These are phyloP conservation scores for Xerus inauris DNA, from an alignment of 2,113 vertebrate species.

Conservation along the genomic window DNA sequence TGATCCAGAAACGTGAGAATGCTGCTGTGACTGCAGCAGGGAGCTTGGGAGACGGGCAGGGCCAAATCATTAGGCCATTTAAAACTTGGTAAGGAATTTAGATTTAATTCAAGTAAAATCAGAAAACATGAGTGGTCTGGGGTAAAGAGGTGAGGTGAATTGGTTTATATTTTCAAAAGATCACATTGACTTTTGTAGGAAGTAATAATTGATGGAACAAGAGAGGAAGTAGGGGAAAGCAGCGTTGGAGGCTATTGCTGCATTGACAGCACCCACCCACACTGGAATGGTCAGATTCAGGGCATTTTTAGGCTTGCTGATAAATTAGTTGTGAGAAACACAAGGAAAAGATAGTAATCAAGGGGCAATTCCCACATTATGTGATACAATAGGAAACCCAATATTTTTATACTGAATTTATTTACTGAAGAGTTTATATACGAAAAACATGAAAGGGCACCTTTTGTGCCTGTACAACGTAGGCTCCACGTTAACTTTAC, in stretches of 20 bases:
- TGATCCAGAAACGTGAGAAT: no score
- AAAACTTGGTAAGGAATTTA: neutral
- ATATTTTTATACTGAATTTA: neutral
- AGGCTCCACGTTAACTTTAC: neutral
- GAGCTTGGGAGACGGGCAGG: neutral
- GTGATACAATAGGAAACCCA: neutral
- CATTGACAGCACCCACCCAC: neutral
- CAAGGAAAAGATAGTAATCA: neutral
- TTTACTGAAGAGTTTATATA: neutral
- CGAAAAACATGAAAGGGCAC: no score
- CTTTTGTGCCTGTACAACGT: neutral
- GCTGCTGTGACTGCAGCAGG: no score
- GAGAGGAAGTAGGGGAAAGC: neutral
- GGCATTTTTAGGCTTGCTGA: neutral
- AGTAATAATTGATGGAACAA: neutral
- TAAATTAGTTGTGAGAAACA: neutral
- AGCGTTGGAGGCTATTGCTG: neutral
- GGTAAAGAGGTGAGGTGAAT: neutral
- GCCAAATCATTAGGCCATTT: neutral
- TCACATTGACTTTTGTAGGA: neutral
- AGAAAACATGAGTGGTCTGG: neutral
- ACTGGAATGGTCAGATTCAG: no score
- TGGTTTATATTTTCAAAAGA: neutral
- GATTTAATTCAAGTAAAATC: neutral
- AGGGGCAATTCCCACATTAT: neutral